Percentiles rank a stretch among this genome's conserved stretches.
Conservation (phyloP, 2,113 vertebrate species). For the Bufo bufo region DNA sequence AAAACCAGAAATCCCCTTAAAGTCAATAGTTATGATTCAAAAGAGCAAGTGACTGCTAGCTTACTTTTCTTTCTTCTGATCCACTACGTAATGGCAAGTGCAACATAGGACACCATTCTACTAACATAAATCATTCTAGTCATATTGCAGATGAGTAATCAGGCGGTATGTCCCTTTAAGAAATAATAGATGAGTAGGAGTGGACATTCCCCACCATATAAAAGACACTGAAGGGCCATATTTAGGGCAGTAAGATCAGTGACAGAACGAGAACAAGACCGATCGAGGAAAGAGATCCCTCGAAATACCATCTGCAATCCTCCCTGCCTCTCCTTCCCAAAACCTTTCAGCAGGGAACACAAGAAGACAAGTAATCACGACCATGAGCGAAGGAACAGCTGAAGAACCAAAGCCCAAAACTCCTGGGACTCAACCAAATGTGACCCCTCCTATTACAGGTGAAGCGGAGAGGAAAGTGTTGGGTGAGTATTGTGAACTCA, state of each 20-base stretch:
- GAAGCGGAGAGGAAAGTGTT: constrained; percentile 51
- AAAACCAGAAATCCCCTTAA: too few species aligned
- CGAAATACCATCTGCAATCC: constrained; percentile 57
- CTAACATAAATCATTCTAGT: not conserved
- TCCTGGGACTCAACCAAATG: constrained; percentile 22
- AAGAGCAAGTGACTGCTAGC: not conserved
- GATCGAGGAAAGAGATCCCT: constrained; percentile 56
- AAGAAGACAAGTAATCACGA: constrained; percentile 30
- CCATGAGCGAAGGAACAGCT: constrained; percentile 55
- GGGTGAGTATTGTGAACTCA: constrained; percentile 16
- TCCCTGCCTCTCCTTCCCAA: constrained; percentile 51
- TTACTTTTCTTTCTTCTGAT: not conserved
- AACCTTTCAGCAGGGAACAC: constrained; percentile 39
- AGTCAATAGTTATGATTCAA: not conserved
- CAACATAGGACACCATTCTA: not conserved
- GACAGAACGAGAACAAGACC: constrained; percentile 46
- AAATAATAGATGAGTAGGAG: not conserved
- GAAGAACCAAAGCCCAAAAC: constrained; percentile 56
- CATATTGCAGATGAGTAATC: not conserved
- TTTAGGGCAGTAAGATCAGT: constrained; percentile 58
- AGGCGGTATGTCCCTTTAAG: constrained; percentile 45
- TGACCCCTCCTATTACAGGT: not conserved
- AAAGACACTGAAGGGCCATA: constrained; percentile 43
- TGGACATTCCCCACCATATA: constrained; percentile 38
- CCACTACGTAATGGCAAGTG: not conserved